These are phyloP conservation scores for Leptinotarsa peninsularis DNA, from an alignment of 2,888 invertebrate genomes.

Conservation along the genomic window DNA sequence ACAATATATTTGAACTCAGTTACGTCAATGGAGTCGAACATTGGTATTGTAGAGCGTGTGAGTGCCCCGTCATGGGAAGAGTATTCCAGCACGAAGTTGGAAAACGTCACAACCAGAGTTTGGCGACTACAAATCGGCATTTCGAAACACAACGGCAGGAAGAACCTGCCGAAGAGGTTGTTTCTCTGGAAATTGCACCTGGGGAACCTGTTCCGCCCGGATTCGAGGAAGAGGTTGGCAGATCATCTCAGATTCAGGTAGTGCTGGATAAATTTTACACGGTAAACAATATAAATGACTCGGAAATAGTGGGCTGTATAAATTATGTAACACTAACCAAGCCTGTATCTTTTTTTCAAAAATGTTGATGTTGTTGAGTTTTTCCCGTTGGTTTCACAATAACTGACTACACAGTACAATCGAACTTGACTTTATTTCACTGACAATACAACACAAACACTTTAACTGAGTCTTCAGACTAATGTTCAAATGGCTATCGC, in stretches of 20 bases:
- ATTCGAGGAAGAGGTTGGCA: slow-evolving; percentile 73
- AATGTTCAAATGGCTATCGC: too few species aligned
- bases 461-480: too few species aligned
- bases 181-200: slow-evolving; percentile 66
- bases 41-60: slow-evolving; percentile 64
- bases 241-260: slow-evolving; percentile 62
- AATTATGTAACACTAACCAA: too few species aligned
- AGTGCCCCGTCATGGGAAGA: slow-evolving; percentile 64
- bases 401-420: too few species aligned
- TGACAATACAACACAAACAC: too few species aligned
- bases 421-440: too few species aligned
- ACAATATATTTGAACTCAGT: slow-evolving; percentile 61
- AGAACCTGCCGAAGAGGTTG: slow-evolving; percentile 39
- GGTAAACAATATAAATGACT: too few species aligned
- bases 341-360: too few species aligned
- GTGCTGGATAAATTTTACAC: neutral
- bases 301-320: too few species aligned
- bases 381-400: too few species aligned
- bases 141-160: slow-evolving; percentile 30
- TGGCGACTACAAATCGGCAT: slow-evolving; percentile 45
- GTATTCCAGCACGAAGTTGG: slow-evolving; percentile 64
- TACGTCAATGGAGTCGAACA: slow-evolving; percentile 60
- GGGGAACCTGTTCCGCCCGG: slow-evolving; percentile 80
- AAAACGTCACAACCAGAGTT: slow-evolving; percentile 58
- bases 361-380: too few species aligned